A percentile compares a stretch with the other conserved stretches of the same genome.
Evolutionary conservation across 2,113 vertebrate genomes (phyloP).

Genomic region (Speoplatyrhinus poulsoni): DNA sequence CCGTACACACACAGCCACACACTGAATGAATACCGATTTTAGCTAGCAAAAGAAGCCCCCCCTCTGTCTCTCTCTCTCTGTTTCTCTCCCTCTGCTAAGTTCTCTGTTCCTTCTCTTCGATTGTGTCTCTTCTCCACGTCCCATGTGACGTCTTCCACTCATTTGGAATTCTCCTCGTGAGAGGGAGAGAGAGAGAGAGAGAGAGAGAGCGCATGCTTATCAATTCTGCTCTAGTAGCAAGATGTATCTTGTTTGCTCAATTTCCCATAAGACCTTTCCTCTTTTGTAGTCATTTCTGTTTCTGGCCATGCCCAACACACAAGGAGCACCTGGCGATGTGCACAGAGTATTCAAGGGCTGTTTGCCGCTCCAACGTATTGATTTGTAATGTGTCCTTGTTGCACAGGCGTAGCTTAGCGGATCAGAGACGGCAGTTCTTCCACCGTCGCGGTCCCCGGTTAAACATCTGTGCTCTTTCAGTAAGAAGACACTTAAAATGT

Average conservation of each 20-base stretch:
- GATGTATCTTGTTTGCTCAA: conserved; percentile 63
- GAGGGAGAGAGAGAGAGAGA: background rate
- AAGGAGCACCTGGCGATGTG: conserved; percentile 37
- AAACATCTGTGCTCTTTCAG: too few relatives aligned
- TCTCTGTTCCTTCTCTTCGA: conserved; percentile 19
- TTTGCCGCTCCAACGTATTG: conserved; percentile 34
- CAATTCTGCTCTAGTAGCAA: conserved; percentile 66
- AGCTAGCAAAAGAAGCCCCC: conserved; percentile 23
- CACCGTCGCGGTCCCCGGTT: too few relatives aligned
- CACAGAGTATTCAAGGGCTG: conserved; percentile 37
- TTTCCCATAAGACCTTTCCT: conserved; percentile 61
- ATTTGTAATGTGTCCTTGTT: conserved; percentile 30
- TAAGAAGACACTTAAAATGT: too few relatives aligned
- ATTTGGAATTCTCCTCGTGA: conserved; percentile 62
- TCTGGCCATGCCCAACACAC: conserved; percentile 35
- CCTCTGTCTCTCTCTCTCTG: conserved; percentile 15
- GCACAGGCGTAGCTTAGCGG: conserved; percentile 32
- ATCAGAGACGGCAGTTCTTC: conserved; percentile 7
- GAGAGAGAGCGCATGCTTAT: conserved; percentile 41
- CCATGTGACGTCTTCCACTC: conserved; percentile 58
- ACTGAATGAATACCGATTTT: conserved; percentile 47
- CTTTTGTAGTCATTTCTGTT: conserved; percentile 39
- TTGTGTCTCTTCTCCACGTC: conserved; percentile 32
- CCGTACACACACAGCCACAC: conserved; percentile 29
- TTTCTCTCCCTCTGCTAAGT: conserved; percentile 13